Percentiles rank a stretch among this genome's conserved stretches.
Conservation (phyloP, 2,888 invertebrate species). For the Andrena minutula region DNA sequence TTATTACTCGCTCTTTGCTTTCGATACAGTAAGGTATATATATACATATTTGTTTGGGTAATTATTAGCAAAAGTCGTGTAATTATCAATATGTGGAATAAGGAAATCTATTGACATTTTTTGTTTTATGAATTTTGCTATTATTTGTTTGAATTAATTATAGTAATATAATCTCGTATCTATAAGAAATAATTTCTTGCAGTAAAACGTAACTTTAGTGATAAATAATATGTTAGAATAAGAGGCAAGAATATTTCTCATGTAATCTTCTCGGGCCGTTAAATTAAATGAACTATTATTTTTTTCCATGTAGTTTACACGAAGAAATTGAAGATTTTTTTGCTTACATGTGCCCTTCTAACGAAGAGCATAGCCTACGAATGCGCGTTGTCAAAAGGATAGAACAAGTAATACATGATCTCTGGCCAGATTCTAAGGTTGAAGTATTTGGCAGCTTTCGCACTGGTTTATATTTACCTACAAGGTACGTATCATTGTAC, state of each 20-base stretch:
- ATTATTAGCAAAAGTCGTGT: neutral
- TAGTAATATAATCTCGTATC: neutral
- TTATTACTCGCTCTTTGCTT: neutral
- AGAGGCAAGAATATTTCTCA: neutral
- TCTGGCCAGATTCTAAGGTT: slow-evolving; percentile 97
- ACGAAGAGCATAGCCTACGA: slow-evolving; percentile 95
- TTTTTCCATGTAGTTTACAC: slow-evolving; percentile 88
- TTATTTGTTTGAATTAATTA: neutral
- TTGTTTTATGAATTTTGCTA: neutral
- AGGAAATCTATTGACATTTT: neutral
- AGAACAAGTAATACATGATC: slow-evolving; percentile 92
- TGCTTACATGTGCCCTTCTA: slow-evolving; percentile 96
- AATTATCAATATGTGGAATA: neutral
- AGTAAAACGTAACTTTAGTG: neutral
- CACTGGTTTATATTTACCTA: slow-evolving; percentile 98
- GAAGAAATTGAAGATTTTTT: slow-evolving; percentile 99
- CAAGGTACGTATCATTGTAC: slow-evolving; percentile 88
- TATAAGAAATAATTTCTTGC: neutral
- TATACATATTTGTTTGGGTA: neutral
- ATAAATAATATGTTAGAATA: neutral
- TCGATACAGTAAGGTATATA: neutral
- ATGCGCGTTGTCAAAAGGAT: slow-evolving; percentile 96
- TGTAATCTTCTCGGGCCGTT: neutral
- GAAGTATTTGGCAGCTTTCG: slow-evolving; percentile 99
- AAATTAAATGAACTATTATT: slow-evolving; percentile 1